Conservation (phyloP, 2,888 invertebrate genomes). For the Lumbricus terrestris region DNA sequence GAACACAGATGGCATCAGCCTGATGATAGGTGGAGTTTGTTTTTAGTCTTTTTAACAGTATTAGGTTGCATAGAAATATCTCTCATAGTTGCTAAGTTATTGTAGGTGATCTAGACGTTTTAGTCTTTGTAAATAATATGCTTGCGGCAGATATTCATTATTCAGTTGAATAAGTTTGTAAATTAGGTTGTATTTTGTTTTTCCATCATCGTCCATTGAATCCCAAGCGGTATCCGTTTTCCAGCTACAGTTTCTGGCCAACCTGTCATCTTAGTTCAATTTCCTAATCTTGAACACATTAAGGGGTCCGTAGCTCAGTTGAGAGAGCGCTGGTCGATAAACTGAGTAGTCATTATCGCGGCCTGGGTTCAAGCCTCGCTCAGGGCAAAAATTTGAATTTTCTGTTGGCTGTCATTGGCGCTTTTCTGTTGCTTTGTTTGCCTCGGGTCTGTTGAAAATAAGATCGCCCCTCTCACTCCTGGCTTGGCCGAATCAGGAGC, state of each 20-base stretch:
- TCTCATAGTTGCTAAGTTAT: slow-evolving; percentile 3
- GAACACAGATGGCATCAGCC: background rate
- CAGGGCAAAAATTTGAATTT: too few species aligned
- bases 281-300: background rate
- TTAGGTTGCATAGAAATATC: background rate
- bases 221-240: background rate
- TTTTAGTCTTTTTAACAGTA: background rate
- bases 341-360: too few species aligned
- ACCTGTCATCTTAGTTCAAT: background rate
- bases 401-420: too few species aligned
- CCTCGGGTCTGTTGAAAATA: too few species aligned
- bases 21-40: background rate
- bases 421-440: too few species aligned
- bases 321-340: too few species aligned
- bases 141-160: background rate
- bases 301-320: too few species aligned
- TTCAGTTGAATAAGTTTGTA: background rate
- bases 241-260: too few species aligned
- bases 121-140: background rate
- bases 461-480: too few species aligned
- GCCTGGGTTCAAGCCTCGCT: too few species aligned
- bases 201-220: background rate
- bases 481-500: too few species aligned
- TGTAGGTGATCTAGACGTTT: background rate
- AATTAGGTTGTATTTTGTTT: background rate